Evolutionary conservation across 2,113 vertebrate species (phyloP), one percentile per base, ranked within the genome.

Genomic region (Theristicus caerulescens): DNA sequence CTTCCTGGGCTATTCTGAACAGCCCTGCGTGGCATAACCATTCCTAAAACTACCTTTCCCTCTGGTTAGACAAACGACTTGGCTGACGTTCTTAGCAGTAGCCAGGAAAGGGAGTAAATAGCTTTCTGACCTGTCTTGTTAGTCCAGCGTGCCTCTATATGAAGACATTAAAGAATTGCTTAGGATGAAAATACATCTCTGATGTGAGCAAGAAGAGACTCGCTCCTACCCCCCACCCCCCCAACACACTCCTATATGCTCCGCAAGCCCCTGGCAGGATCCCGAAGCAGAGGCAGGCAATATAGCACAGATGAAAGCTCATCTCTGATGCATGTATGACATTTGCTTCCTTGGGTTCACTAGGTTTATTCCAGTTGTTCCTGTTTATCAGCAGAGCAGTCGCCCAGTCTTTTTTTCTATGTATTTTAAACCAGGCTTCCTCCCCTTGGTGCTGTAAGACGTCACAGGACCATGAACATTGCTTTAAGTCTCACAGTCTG

Each of bases 251-350:
- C 20, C 40, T 9, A 2, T 6, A 16, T 1, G 6, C 7, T 38
- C 54, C 21, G 54, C 21, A 3, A 16, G 70, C 42, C 9, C 17
- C 34, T 13, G 26, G 24, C 34, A 49, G 59, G 66, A 44, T 9
- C 49, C 38, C 21, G 0, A 24, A n/a, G 81, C 66, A 55, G 92
- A 15, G 12, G 40, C 38, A 42, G 51, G 19, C 42, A 31, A 3
- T 11, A 12, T 0, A 24, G 25, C 11, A 2, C 0, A 4, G 77
- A 5, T n/a, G 44, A 13, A n/a, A 51, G 57, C 46, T 80, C 77
- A 19, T 17, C 26, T 47, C 57, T 62, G 64, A 36, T 58, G 78
- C 24, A 20, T 3, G 3, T 8, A 3, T 7, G 62, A 9, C 17
- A 3, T 51, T 14, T 13, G 55, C 51, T 40, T 46, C 24, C 51